Percentiles rank a stretch among this genome's conserved stretches.
These are phyloP conservation scores for Myotis lucifugus DNA, from an alignment of 2,113 vertebrate species.

Conservation along the genomic window DNA sequence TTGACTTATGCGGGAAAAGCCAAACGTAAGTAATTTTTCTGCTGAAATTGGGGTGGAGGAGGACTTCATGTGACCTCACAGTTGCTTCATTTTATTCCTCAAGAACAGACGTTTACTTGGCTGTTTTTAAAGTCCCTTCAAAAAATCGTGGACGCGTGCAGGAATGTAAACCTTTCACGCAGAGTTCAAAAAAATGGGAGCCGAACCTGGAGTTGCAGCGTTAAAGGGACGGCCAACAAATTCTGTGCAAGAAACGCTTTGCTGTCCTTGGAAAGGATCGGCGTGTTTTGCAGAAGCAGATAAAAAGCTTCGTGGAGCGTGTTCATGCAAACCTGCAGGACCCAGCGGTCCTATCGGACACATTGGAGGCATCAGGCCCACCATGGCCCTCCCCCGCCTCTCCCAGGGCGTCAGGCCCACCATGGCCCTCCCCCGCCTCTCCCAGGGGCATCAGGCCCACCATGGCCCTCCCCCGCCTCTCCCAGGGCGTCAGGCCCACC, in stretches of 20 bases:
- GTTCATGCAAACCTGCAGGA: not conserved
- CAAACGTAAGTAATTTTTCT: not conserved
- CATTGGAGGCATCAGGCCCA: no score
- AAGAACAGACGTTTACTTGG: not conserved
- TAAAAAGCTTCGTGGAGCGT: not conserved
- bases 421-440: no score
- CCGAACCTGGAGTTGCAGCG: no score
- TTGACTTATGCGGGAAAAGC: not conserved
- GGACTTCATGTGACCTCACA: not conserved
- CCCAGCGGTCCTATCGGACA: not conserved
- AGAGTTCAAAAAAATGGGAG: not conserved
- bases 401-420: no score
- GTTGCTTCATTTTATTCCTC: not conserved
- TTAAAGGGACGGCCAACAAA: accelerated
- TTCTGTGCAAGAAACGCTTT: accelerated
- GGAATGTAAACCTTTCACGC: not conserved
- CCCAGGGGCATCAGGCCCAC: no score
- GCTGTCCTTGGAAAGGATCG: not conserved
- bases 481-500: no score
- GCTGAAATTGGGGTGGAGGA: not conserved
- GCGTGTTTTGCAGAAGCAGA: not conserved
- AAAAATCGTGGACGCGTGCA: not conserved
- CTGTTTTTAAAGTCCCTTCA: not conserved
- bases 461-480: no score
- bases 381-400: no score